Evolutionary conservation across 2,888 invertebrate species (phyloP).

Genomic region (Coenonympha arcania): DNA sequence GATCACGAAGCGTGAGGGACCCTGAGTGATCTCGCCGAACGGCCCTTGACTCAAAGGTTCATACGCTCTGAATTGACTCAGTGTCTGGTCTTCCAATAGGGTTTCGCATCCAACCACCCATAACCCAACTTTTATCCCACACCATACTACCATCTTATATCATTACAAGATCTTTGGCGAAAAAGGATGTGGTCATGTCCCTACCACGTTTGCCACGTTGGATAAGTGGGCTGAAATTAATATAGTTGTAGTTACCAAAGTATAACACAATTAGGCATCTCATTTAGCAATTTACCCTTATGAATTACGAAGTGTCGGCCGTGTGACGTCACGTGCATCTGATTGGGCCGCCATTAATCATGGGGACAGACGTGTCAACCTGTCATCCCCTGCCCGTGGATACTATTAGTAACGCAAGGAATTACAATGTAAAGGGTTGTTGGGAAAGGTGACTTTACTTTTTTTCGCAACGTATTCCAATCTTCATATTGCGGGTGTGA

Average conservation of each 20-base stretch:
- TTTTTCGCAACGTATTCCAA: conserved; percentile 10
- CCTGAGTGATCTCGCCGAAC: too few species aligned
- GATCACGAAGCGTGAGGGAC: too few species aligned
- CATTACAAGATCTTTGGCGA: too few species aligned
- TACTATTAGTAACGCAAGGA: conserved; percentile 27
- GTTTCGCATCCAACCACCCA: too few species aligned
- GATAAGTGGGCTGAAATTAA: too few species aligned
- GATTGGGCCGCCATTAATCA: conserved; percentile 44
- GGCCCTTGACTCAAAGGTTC: too few species aligned
- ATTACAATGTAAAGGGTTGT: conserved; percentile 23
- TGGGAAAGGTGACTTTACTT: conserved; percentile 19
- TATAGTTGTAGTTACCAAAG: not conserved
- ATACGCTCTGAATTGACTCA: too few species aligned
- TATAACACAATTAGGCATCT: conserved; percentile 17
- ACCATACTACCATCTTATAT: too few species aligned
- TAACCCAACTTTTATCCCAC: too few species aligned
- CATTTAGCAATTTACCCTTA: conserved; percentile 26
- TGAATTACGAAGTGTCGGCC: conserved; percentile 22
- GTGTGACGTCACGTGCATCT: conserved; percentile 64
- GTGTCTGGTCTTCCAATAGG: too few species aligned
- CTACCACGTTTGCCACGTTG: too few species aligned
- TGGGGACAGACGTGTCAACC: conserved; percentile 29
- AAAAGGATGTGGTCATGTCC: too few species aligned
- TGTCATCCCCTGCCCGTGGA: conserved; percentile 37
- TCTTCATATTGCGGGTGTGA: not conserved